phyloP scores from a whole-genome alignment of 2,113 vertebrate species.

The Oryzias melastigma region DNA sequence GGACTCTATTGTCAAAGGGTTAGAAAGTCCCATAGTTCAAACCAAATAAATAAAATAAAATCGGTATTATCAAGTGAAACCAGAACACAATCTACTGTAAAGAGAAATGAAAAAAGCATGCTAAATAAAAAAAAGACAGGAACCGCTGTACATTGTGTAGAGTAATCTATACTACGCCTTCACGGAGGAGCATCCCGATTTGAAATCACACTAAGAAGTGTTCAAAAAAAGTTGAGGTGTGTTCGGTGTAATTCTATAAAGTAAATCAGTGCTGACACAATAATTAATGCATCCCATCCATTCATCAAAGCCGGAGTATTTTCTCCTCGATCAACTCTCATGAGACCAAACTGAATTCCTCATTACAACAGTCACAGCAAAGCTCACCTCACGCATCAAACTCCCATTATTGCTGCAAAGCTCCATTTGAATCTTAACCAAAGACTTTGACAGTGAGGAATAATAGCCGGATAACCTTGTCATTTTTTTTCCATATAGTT shows the following conservation, averaged over 20 bases:
- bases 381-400: slow-evolving; percentile 21
- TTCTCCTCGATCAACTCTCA: not conserved
- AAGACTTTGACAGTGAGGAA: slow-evolving; percentile 34
- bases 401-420: slow-evolving; percentile 16
- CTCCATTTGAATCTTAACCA: slow-evolving; percentile 50
- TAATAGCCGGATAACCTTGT: slow-evolving; percentile 43
- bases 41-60: no score
- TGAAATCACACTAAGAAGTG: no score
- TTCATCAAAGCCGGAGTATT: slow-evolving; percentile 1
- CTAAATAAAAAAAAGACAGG: no score
- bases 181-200: no score
- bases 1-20: no score
- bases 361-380: slow-evolving; percentile 4
- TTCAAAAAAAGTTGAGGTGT: not conserved
- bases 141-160: no score
- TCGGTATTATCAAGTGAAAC: no score
- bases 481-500: slow-evolving; percentile 23
- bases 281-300: slow-evolving; percentile 17
- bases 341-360: slow-evolving; percentile 12
- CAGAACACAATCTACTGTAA: no score
- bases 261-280: slow-evolving; percentile 12
- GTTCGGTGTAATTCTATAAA: slow-evolving; percentile 5
- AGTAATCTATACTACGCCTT: no score
- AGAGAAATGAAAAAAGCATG: no score
- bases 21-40: no score